Evolutionary conservation across 1,140 invertebrate species (phyloP).

Genomic region (Calliopsis andreniformis): DNA sequence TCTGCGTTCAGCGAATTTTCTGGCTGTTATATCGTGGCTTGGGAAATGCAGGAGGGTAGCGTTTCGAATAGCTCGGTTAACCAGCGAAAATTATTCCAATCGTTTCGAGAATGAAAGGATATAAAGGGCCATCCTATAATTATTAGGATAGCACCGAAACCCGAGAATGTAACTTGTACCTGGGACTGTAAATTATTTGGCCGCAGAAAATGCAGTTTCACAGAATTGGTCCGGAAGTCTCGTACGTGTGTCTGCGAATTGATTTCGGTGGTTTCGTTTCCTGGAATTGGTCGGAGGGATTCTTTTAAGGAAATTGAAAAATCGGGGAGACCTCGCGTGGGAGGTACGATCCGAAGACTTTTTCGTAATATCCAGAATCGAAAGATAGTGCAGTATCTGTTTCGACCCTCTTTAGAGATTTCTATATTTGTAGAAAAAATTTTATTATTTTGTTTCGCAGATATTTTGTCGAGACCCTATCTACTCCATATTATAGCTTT

Average conservation of each 20-base stretch:
- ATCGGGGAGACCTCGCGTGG: neutral
- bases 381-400: neutral
- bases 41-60: neutral
- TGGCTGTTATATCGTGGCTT: neutral
- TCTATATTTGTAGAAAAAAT: too few species aligned
- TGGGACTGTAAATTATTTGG: neutral
- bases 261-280: conserved; percentile 12
- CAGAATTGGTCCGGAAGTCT: neutral
- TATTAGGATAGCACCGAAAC: conserved; percentile 8
- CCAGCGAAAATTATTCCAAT: conserved; percentile 51
- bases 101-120: conserved; percentile 30
- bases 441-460: too few species aligned
- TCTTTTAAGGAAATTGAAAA: conserved; percentile 27
- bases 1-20: conserved; percentile 27
- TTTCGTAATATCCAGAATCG: neutral
- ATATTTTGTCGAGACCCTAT: too few species aligned
- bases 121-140: conserved; percentile 17
- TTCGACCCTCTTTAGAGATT: too few species aligned
- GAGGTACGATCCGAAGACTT: neutral
- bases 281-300: neutral
- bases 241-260: neutral
- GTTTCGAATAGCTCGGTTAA: conserved; percentile 43
- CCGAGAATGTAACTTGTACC: neutral
- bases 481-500: too few species aligned
- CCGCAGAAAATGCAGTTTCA: neutral